A percentile compares a stretch with the other conserved stretches of the same genome.
Conservation (phyloP, 37 sponge, comb jelly and placozoan genomes). For the Axinella damicornis region DNA sequence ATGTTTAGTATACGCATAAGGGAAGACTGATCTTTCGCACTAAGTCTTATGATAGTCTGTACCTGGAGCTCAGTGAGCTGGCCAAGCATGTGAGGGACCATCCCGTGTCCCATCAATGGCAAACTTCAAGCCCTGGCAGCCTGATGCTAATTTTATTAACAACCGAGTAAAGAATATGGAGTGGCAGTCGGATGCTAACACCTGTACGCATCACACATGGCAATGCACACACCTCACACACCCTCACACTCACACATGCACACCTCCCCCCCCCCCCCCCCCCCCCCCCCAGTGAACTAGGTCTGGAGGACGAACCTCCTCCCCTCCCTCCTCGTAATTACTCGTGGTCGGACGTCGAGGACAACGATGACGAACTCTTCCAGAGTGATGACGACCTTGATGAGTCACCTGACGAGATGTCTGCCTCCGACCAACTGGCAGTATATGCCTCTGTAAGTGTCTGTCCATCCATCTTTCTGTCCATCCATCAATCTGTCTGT, state of each 20-base stretch:
- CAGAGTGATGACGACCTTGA: conserved; percentile 69
- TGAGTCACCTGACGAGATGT: neutral
- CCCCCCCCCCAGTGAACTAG: conserved; percentile 25
- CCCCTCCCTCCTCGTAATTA: conserved; percentile 75
- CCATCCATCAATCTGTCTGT: neutral
- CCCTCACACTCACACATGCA: neutral
- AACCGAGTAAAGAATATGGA: too few species aligned
- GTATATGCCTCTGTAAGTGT: conserved; percentile 30
- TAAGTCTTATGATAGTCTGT: too few species aligned
- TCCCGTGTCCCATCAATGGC: too few species aligned
- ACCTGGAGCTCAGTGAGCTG: too few species aligned
- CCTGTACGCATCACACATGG: neutral
- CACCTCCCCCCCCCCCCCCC: conserved; percentile 35
- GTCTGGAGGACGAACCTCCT: conserved; percentile 61
- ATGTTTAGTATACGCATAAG: neutral
- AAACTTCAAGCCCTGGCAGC: too few species aligned
- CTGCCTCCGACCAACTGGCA: conserved; percentile 26
- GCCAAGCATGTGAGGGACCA: too few species aligned
- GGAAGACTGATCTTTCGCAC: too few species aligned
- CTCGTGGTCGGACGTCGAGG: conserved; percentile 70
- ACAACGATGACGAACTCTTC: conserved; percentile 47
- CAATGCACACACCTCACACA: too few species aligned
- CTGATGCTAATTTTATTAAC: neutral
- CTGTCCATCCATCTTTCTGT: too few species aligned
- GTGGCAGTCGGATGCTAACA: neutral